Evolutionary conservation across 2,888 invertebrate genomes (phyloP), one percentile per base, ranked within the genome.

Genomic region (Drosophila antonietae): DNA sequence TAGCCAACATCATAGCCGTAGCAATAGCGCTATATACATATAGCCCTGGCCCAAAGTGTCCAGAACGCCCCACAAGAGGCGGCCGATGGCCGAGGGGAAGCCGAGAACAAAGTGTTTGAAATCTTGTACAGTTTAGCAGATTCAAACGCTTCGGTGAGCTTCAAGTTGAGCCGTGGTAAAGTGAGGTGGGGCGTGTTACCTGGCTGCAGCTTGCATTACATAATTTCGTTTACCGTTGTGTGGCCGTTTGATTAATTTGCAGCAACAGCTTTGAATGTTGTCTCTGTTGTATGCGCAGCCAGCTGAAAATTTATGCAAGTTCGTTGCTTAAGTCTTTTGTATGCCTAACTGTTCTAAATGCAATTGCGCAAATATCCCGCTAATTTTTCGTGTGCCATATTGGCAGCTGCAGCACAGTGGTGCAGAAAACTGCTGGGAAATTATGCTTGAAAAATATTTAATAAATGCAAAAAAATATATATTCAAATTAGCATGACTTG

Each of bases 251-350:
- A 83, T 83, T 83, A 85, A 83, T 83, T 83, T 84, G 66, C 77
- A 67, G 55, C 53, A 60, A 37, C 65, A 62, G 47, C 49, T 47
- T 55, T 61, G 52, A 64, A 53, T 33, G 63, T 75, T 74, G 67
- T 69, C 67, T 68, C 65, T 71, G 66, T 67, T 78, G 60, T 85
- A 81, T 75, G 83, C 81, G 67, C 80, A 83, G 77, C 68, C 55
- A 80, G 69, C 66, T 77, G 81, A 72, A 83, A 85, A 85, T 85
- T 62, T 83, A 83, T 80, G 74, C 80, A 78, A 83, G 80, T 83
- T 72, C 61, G 82, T 81, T 84, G 79, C 88, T n/a, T 46, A 74
- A 82, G 85, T 83, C 85, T 80, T 83, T 88, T 83, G 88, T 84
- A 70, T 70, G 62, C 33, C 65, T 80, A 88, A 88, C 83, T 80